Percentiles rank a stretch among this genome's conserved stretches.
Conservation (phyloP, 2,888 invertebrate species). For the Lasioglossum pauxillum region DNA sequence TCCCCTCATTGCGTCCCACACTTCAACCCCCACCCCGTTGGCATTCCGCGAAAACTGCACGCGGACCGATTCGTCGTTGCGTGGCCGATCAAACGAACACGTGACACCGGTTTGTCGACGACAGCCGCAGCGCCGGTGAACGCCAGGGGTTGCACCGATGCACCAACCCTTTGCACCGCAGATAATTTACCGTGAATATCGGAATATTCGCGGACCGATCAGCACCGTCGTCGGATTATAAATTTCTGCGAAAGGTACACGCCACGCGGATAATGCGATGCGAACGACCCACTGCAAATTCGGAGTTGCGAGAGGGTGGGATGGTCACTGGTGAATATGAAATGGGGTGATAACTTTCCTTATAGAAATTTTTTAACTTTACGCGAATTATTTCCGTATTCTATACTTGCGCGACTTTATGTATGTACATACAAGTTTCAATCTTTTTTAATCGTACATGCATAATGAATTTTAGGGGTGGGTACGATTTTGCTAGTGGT, state of each 20-base stretch:
- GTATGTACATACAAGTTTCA: not conserved
- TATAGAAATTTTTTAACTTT: not conserved
- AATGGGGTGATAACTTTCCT: not conserved
- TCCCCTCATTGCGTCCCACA: not conserved
- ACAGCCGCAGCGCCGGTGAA: constrained; percentile 25
- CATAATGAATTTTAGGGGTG: not conserved
- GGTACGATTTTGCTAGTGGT: not conserved
- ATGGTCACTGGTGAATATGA: constrained; percentile 1
- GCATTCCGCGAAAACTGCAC: constrained; percentile 30
- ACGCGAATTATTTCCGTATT: not conserved
- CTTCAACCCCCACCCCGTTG: not conserved
- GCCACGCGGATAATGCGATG: constrained; percentile 6
- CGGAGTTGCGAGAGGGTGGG: constrained; percentile 9
- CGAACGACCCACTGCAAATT: not conserved
- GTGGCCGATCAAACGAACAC: constrained; percentile 52
- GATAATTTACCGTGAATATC: constrained; percentile 60
- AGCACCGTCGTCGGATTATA: constrained; percentile 43
- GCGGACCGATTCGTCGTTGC: constrained; percentile 18
- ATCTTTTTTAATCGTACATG: not conserved
- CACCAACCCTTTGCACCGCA: constrained; percentile 19
- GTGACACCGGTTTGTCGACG: constrained; percentile 57
- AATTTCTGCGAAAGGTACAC: constrained; percentile 46
- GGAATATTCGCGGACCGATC: constrained; percentile 53
- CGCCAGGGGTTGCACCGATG: not conserved
- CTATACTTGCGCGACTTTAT: not conserved